Base-by-base conservation (phyloP, 2,113 vertebrate species). In the Ceyx cyanopectus region DNA sequence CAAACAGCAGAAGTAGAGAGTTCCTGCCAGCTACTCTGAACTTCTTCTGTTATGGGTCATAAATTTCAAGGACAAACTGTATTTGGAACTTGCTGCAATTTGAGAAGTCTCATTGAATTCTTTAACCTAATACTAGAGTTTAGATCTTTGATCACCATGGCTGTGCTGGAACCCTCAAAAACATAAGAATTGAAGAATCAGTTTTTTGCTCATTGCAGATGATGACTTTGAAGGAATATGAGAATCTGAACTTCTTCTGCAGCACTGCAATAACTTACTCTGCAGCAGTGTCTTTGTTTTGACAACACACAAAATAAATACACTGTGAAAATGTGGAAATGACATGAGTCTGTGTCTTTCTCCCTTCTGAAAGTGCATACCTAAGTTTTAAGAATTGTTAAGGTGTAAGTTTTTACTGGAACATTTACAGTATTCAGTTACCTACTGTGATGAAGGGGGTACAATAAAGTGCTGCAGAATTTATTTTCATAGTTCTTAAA, bases 11-110 rank as follows among this genome's bases (percentile, higher is more conserved):
- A 95, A 93, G 54, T 34, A 2, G 40, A 89, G 53, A 78, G 72
- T 93, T 92, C 70, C 63, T 94, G 95, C 81, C 91, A 92, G 87
- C 94, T 87, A 54, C 79, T 80, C 78, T 93, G 91, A 93, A 96
- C 91, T 92, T 72, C 94, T 95, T 91, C 84, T 92, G 79, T 92
- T 94, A 69, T 92, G 95, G 89, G 87, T 95, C 89, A 92, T 91
- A 94, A 93, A 94, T 96, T 96, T 93, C 89, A 96, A 92, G 94
- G 86, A 92, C 91, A 93, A 76, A 79, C 87, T 83, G 43, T 96
- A 76, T 96, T 94, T 94, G 95, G 89, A 94, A 77, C 87, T 74
- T 89, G 53, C 23, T 87, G 94, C 87, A 91, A 95, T 93, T 72
- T 40, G 86, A 96, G 94, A 93, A 91, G 89, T 58, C 69, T 66